Percentiles rank a stretch among this genome's conserved stretches.
These are phyloP conservation scores for Parapristionchus giblindavisi DNA, from an alignment of 2,888 invertebrate genomes.

Conservation along the genomic window DNA sequence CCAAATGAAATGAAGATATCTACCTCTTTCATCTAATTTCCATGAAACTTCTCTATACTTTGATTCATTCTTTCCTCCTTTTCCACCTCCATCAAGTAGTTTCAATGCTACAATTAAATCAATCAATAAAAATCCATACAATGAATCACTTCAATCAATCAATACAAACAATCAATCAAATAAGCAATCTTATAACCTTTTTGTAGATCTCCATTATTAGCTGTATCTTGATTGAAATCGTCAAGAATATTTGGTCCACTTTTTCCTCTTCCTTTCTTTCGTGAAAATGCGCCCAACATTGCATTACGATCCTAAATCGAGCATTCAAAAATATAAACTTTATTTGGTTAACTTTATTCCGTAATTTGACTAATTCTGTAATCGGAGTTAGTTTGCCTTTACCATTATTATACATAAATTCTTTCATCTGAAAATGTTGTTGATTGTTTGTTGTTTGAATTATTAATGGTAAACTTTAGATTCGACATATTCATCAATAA, in stretches of 20 bases:
- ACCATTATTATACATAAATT: no score
- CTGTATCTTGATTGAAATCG: constrained; percentile 55
- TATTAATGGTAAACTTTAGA: no score
- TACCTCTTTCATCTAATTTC: constrained; percentile 57
- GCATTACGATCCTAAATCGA: constrained; percentile 75
- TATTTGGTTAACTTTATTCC: constrained; percentile 72
- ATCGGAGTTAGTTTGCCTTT: constrained; percentile 89
- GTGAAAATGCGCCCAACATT: constrained; percentile 62
- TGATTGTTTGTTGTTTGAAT: no score
- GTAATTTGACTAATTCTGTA: constrained; percentile 83
- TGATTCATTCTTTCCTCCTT: constrained; percentile 69
- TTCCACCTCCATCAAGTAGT: constrained; percentile 62
- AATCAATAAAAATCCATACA: background rate
- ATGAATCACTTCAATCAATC: no score
- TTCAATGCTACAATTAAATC: constrained; percentile 61
- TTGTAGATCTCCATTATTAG: constrained; percentile 53
- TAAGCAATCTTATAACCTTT: constrained; percentile 39
- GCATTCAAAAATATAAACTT: background rate
- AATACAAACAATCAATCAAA: background rate
- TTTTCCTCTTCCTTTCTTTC: constrained; percentile 64
- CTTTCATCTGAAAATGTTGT: no score
- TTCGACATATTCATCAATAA: no score
- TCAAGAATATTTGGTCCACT: constrained; percentile 58
- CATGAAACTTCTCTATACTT: constrained; percentile 74
- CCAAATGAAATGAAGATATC: background rate